Evolutionary conservation across 2,888 invertebrate genomes (phyloP).

Genomic region (Hemithea aestivaria): DNA sequence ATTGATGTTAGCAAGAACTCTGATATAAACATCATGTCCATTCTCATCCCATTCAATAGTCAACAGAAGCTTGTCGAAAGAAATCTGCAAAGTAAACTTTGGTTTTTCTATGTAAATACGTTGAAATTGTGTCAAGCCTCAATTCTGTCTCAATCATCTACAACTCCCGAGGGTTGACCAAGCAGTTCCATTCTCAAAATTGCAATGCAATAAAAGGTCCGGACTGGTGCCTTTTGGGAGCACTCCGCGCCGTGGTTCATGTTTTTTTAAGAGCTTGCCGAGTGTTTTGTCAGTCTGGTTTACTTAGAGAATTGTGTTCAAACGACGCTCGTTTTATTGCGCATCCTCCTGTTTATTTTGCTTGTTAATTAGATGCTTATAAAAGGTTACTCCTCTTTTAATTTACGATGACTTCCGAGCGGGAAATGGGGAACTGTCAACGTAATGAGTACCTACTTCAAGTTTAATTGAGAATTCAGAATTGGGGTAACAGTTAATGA

Average conservation of each 20-base stretch:
- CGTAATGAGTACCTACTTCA: too few species aligned
- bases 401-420: too few species aligned
- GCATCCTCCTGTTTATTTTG: conserved; percentile 9
- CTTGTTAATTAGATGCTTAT: conserved; percentile 14
- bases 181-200: conserved; percentile 60
- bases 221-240: conserved; percentile 35
- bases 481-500: too few species aligned
- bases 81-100: not conserved
- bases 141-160: conserved; percentile 35
- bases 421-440: too few species aligned
- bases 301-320: conserved; percentile 23
- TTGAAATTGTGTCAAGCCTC: conserved; percentile 25
- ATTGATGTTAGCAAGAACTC: too few species aligned
- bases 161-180: conserved; percentile 30
- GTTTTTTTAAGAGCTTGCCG: conserved; percentile 34
- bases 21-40: too few species aligned
- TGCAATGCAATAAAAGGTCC: conserved; percentile 48
- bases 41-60: too few species aligned
- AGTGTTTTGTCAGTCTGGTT: conserved; percentile 30
- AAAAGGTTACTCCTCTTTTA: conserved; percentile 3
- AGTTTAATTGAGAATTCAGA: too few species aligned
- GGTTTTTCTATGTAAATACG: not conserved
- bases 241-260: conserved; percentile 28
- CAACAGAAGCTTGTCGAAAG: too few species aligned
- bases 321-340: conserved; percentile 14